phyloP scores from a whole-genome alignment of 2,113 vertebrate species.

The Corythornis cristatus region DNA sequence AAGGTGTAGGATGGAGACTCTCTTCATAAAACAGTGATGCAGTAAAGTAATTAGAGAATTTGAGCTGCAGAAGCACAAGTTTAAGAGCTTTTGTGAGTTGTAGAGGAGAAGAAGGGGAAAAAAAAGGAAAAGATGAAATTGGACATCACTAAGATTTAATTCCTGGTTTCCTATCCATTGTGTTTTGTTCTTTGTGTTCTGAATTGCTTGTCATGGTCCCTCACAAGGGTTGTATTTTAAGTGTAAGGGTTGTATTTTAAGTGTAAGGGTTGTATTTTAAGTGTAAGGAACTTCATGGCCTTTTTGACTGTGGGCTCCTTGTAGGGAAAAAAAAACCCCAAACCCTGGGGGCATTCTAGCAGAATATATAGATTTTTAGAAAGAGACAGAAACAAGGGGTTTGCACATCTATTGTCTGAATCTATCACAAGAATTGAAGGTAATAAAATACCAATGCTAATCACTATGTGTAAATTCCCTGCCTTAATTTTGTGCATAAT shows the following conservation, averaged over 20 bases:
- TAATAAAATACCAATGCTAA: slow-evolving; percentile 12
- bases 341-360: not conserved
- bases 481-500: slow-evolving; percentile 39
- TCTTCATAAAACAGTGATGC: not conserved
- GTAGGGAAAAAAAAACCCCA: rapidly evolving
- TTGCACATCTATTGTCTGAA: not conserved
- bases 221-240: not conserved
- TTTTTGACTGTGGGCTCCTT: not conserved
- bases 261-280: not conserved
- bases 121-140: not conserved
- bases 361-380: not conserved
- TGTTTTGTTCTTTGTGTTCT: rapidly evolving
- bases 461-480: slow-evolving; percentile 30
- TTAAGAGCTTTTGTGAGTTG: not conserved
- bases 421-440: not conserved
- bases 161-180: not conserved
- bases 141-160: not conserved
- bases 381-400: not conserved
- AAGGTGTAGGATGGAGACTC: not conserved
- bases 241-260: no score
- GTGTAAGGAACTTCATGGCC: not conserved
- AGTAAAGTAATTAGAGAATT: slow-evolving; percentile 16
- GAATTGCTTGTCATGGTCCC: not conserved
- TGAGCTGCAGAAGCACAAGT: not conserved
- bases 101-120: not conserved